Evolutionary conservation across 2,888 invertebrate genomes (phyloP).

Genomic region (Halictus quadricinctus): DNA sequence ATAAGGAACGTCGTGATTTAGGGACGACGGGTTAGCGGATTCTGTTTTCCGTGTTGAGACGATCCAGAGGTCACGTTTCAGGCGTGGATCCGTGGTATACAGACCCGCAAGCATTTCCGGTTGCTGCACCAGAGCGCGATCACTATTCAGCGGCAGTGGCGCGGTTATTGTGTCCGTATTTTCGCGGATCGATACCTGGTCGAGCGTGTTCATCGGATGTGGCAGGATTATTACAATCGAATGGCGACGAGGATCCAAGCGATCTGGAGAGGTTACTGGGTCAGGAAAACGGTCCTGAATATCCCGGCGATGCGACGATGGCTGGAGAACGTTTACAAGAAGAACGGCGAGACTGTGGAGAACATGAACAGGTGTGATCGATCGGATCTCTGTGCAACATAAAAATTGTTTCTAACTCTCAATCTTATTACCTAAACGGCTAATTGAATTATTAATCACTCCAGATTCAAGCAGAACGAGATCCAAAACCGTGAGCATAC

Average conservation of each 20-base stretch:
- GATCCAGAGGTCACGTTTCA: constrained; percentile 30
- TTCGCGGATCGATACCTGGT: constrained; percentile 52
- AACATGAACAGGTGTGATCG: constrained; percentile 67
- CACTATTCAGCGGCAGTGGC: constrained; percentile 74
- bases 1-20: background rate
- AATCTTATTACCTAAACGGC: too few relatives aligned
- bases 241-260: constrained; percentile 75
- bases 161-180: constrained; percentile 66
- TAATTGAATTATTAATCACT: background rate
- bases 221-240: constrained; percentile 65
- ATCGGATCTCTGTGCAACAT: background rate
- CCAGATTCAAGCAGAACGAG: constrained; percentile 65
- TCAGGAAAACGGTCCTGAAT: constrained; percentile 62
- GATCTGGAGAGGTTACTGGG: constrained; percentile 73
- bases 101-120: constrained; percentile 70
- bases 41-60: background rate
- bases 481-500: constrained; percentile 37
- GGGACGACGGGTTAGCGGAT: background rate
- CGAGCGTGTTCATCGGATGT: constrained; percentile 64
- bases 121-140: constrained; percentile 67
- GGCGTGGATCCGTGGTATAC: constrained; percentile 75
- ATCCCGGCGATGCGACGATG: constrained; percentile 63
- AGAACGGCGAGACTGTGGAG: constrained; percentile 63
- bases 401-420: background rate
- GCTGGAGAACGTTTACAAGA: constrained; percentile 62